phyloP scores from a whole-genome alignment of 2,797 vertebrate species.

The Coracias cyanogaster region DNA sequence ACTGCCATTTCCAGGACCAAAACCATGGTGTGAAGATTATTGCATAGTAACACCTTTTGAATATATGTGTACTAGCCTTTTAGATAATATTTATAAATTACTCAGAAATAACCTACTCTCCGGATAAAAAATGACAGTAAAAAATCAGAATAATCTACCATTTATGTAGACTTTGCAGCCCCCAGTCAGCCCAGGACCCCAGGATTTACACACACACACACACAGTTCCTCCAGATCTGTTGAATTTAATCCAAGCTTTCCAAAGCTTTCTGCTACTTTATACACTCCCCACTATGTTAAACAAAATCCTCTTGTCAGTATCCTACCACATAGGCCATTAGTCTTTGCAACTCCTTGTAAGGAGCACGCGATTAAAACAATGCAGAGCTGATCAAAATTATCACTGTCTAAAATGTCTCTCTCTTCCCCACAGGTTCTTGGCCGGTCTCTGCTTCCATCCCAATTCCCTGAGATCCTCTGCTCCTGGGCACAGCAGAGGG shows the following conservation, averaged over 20 bases:
- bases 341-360: neutral
- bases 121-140: neutral
- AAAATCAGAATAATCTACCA: neutral
- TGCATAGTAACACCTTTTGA: neutral
- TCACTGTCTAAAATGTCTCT: neutral
- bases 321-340: neutral
- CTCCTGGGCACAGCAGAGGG: neutral
- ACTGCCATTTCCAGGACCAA: neutral
- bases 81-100: neutral
- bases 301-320: conserved; percentile 11
- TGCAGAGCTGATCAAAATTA: neutral
- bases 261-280: conserved; percentile 1
- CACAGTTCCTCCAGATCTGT: neutral
- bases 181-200: neutral
- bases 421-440: neutral
- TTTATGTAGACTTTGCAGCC: neutral
- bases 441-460: neutral
- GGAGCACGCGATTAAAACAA: neutral
- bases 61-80: neutral
- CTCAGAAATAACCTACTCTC: neutral
- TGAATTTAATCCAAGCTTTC: neutral
- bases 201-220: neutral
- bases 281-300: neutral
- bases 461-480: neutral
- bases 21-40: neutral